phyloP scores from a whole-genome alignment of 2,113 vertebrate species.

The Lamprotornis superbus region DNA sequence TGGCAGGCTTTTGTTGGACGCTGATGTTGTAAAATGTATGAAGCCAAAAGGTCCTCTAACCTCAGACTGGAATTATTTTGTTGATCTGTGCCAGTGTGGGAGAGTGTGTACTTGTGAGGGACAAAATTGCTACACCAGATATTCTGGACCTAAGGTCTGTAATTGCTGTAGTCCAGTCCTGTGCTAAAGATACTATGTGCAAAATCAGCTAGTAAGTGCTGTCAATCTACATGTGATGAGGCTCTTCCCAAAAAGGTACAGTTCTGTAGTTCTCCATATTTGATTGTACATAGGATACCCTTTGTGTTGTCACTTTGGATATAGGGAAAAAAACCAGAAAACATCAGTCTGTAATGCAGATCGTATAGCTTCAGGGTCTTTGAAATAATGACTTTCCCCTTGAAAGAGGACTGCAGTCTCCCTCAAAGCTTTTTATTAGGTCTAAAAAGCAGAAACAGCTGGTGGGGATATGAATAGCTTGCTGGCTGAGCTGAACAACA shows the following conservation, averaged over 20 bases:
- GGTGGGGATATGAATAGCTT: constrained; percentile 68
- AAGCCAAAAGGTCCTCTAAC: background rate
- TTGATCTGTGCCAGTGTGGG: background rate
- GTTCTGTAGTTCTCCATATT: background rate
- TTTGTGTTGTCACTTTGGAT: background rate
- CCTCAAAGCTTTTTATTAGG: constrained; percentile 52
- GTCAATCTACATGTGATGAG: background rate
- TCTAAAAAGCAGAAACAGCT: constrained; percentile 71
- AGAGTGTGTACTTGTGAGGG: background rate
- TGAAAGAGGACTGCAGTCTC: constrained; percentile 18
- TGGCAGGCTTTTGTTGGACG: background rate
- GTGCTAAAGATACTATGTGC: background rate
- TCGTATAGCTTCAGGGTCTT: background rate
- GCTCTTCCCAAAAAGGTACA: background rate
- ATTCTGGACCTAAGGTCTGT: background rate
- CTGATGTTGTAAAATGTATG: constrained; percentile 4
- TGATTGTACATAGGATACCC: background rate
- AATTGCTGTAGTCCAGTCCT: background rate
- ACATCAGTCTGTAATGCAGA: background rate
- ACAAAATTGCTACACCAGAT: background rate
- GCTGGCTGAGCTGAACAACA: constrained; percentile 57
- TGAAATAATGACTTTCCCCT: background rate
- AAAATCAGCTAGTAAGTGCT: background rate
- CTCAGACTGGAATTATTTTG: constrained; percentile 7
- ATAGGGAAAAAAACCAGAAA: background rate